Evolutionary conservation across 2,797 vertebrate species (phyloP).

Genomic region (Poeciliopsis gracilis): DNA sequence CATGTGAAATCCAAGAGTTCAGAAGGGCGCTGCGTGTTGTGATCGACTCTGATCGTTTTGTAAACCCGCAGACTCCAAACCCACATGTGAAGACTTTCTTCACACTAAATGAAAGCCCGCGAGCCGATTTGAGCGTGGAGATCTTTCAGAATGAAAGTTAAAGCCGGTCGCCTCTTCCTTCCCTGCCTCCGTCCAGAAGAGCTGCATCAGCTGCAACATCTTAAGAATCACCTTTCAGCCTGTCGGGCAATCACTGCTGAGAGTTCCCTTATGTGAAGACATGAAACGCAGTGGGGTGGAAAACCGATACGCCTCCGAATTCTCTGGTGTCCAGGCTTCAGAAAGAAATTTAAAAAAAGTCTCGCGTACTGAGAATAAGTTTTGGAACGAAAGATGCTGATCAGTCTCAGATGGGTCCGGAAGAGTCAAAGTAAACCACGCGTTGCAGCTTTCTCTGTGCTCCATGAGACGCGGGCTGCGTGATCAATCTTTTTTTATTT

Average conservation of each 20-base stretch:
- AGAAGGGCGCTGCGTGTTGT: conserved; percentile 9
- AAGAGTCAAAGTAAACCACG: conserved; percentile 22
- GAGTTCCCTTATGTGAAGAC: conserved; percentile 51
- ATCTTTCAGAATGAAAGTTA: conserved; percentile 54
- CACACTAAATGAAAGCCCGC: conserved; percentile 35
- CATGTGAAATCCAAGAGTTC: conserved; percentile 29
- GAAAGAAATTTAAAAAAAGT: conserved; percentile 28
- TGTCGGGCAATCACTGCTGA: conserved; percentile 39
- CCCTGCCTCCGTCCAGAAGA: conserved; percentile 19
- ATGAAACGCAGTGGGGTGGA: conserved; percentile 40
- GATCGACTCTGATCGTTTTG: conserved; percentile 38
- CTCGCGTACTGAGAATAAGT: conserved; percentile 33
- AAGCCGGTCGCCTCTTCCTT: conserved; percentile 40
- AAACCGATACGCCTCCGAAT: conserved; percentile 57
- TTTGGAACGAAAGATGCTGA: conserved; percentile 24
- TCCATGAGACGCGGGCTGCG: background rate
- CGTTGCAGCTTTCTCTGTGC: background rate
- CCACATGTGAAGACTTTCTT: conserved; percentile 54
- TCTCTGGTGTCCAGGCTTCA: conserved; percentile 32
- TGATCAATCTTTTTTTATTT: background rate
- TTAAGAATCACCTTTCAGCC: conserved; percentile 59
- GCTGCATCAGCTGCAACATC: conserved; percentile 55
- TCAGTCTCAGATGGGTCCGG: conserved; percentile 59
- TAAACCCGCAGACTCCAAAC: conserved; percentile 37
- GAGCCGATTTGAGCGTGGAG: conserved; percentile 43